These are phyloP conservation scores for Ardeotis arabs DNA, from an alignment of 2,113 vertebrate species.

Conservation along the genomic window DNA sequence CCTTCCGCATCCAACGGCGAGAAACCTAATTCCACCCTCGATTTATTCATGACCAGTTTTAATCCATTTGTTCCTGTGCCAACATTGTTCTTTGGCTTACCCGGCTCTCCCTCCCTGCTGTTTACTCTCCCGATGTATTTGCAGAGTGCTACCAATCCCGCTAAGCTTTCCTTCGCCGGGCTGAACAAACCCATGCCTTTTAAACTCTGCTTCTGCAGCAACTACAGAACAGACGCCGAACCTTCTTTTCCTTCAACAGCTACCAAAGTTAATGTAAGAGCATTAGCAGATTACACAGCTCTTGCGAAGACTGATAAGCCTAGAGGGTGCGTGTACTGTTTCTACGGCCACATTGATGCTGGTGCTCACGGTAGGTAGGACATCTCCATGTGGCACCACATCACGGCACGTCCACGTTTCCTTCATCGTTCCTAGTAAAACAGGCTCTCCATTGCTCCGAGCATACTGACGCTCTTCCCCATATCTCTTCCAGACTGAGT, in stretches of 20 bases:
- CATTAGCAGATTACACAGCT: background rate
- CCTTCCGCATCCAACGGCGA: background rate
- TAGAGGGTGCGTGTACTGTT: background rate
- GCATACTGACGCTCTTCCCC: accelerated
- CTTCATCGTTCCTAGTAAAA: background rate
- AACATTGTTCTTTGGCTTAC: constrained; percentile 18
- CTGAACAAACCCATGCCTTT: background rate
- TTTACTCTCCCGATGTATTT: constrained; percentile 15
- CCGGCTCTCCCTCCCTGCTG: background rate
- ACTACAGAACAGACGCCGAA: background rate
- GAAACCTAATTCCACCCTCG: background rate
- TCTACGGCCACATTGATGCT: background rate
- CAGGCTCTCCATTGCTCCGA: background rate
- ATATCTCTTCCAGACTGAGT: background rate
- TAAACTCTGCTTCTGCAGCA: background rate
- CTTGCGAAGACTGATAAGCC: background rate
- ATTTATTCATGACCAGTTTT: constrained; percentile 20
- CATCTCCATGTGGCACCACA: background rate
- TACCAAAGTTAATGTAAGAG: background rate
- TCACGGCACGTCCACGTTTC: accelerated
- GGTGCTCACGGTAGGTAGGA: background rate
- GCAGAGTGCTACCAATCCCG: constrained; percentile 2
- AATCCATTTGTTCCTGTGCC: constrained; percentile 29
- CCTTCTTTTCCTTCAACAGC: background rate
- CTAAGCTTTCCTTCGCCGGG: background rate